Conservation (phyloP, 2,113 vertebrate species). For the Benitochromis conjunctus region DNA sequence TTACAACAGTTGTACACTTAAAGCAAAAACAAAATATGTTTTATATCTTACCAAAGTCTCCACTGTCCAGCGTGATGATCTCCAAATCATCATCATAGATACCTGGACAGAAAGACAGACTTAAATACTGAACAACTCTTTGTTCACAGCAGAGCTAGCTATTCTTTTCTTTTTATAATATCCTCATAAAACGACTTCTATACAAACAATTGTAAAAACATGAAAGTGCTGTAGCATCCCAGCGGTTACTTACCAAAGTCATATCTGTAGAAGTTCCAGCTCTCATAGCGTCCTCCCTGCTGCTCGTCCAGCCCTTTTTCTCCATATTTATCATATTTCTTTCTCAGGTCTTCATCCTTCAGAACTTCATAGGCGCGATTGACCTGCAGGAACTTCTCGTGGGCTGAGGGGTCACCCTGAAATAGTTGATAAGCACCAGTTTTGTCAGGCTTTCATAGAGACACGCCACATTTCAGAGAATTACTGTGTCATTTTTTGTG, state of each 20-base stretch:
- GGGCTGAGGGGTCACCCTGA: slow-evolving; percentile 87
- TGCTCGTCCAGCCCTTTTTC: slow-evolving; percentile 93
- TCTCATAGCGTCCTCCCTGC: slow-evolving; percentile 90
- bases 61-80: slow-evolving; percentile 93
- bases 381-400: slow-evolving; percentile 93
- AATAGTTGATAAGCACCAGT: background rate
- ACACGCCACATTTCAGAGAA: background rate
- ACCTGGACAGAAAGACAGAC: slow-evolving; percentile 70
- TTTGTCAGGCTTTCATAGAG: background rate
- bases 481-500: background rate
- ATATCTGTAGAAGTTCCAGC: slow-evolving; percentile 94
- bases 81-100: slow-evolving; percentile 98
- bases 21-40: background rate
- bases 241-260: slow-evolving; percentile 84
- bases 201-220: background rate
- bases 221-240: background rate
- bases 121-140: background rate
- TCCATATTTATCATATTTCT: slow-evolving; percentile 98
- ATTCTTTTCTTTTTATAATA: background rate
- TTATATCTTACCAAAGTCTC: slow-evolving; percentile 88
- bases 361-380: slow-evolving; percentile 96
- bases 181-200: background rate
- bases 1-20: background rate
- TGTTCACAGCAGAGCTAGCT: background rate
- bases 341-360: slow-evolving; percentile 94